phyloP scores from a whole-genome alignment of 2,888 invertebrate genomes.

The Hecatera dysodea region DNA sequence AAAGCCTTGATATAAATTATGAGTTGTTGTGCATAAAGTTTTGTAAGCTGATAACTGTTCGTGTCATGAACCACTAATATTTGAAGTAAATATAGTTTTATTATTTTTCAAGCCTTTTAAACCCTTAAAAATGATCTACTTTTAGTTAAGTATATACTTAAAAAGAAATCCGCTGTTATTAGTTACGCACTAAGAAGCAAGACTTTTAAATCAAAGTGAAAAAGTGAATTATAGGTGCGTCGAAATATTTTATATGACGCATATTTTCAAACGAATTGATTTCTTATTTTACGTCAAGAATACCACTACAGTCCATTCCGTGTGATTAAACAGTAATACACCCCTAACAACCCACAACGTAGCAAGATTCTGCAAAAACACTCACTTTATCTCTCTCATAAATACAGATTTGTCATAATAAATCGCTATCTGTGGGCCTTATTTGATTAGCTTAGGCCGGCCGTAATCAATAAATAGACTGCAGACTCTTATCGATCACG shows the following conservation, averaged over 20 bases:
- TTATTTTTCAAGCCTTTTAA: no score
- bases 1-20: no score
- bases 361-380: not conserved
- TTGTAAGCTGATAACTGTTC: no score
- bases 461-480: slow-evolving; percentile 34
- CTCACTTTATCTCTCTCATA: slow-evolving; percentile 34
- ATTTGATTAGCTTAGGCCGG: slow-evolving; percentile 37
- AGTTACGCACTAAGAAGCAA: no score
- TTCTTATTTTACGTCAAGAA: not conserved
- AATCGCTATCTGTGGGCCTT: slow-evolving; percentile 35
- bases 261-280: not conserved
- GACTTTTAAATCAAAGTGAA: not conserved
- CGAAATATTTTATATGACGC: not conserved
- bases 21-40: no score
- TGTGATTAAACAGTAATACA: not conserved
- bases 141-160: no score
- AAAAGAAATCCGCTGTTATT: no score
- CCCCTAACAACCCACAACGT: not conserved
- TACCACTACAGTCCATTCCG: not conserved
- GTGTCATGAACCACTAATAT: no score
- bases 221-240: not conserved
- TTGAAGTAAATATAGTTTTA: no score
- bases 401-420: slow-evolving; percentile 47
- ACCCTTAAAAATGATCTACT: no score
- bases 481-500: slow-evolving; percentile 48